phyloP scores from a whole-genome alignment of 2,888 invertebrate genomes.

The Thecocarcelia acutangulata region DNA sequence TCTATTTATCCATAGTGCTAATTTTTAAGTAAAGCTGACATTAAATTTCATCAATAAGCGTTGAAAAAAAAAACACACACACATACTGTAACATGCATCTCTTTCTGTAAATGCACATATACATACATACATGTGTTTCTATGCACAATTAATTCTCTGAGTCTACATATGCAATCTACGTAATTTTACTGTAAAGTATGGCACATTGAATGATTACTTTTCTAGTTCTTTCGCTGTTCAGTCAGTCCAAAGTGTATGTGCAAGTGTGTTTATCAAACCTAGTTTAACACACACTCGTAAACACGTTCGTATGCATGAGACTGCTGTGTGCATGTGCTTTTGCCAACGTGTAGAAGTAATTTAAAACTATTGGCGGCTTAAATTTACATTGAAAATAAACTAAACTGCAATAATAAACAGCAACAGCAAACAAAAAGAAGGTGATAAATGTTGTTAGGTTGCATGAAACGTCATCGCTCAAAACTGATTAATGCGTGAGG shows the following conservation, averaged over 20 bases:
- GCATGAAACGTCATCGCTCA: slow-evolving; percentile 59
- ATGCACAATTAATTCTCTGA: neutral
- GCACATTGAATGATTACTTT: slow-evolving; percentile 53
- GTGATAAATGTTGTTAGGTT: slow-evolving; percentile 61
- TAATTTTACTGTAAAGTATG: slow-evolving; percentile 55
- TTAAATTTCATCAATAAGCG: slow-evolving; percentile 47
- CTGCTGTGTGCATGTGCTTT: too few relatives aligned
- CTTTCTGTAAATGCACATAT: slow-evolving; percentile 2
- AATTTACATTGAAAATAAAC: slow-evolving; percentile 48
- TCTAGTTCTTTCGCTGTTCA: slow-evolving; percentile 16
- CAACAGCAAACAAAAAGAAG: slow-evolving; percentile 41
- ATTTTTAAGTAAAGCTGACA: slow-evolving; percentile 38
- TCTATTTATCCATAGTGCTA: neutral
- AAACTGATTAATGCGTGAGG: slow-evolving; percentile 69
- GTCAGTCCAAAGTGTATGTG: neutral
- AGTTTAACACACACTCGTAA: neutral
- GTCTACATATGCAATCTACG: slow-evolving; percentile 50
- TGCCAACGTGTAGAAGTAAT: slow-evolving; percentile 9
- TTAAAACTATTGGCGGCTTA: slow-evolving; percentile 62
- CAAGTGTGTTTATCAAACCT: neutral
- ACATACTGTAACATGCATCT: slow-evolving; percentile 21
- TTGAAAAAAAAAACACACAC: neutral
- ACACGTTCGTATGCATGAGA: neutral
- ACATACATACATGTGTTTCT: neutral
- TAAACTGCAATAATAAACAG: slow-evolving; percentile 17